These are phyloP conservation scores for Pangasianodon hypophthalmus DNA, from an alignment of 2,113 vertebrate genomes.

Conservation along the genomic window DNA sequence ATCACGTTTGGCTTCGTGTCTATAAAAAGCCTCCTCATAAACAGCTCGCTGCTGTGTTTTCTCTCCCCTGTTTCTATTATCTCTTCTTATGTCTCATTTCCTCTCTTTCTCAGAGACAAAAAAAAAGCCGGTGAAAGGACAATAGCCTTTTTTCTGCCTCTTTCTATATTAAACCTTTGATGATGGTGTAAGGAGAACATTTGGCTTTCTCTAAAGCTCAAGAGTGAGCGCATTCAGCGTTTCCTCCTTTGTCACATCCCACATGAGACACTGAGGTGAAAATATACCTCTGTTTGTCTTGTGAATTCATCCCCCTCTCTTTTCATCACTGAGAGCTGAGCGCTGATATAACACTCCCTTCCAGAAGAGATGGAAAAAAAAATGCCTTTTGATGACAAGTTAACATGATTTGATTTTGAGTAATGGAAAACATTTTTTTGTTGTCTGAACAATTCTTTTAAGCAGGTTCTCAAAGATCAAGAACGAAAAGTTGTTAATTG, in stretches of 20 bases:
- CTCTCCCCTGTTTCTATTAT: slow-evolving; percentile 25
- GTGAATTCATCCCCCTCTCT: neutral
- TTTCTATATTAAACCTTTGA: neutral
- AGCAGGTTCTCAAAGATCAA: neutral
- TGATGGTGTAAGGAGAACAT: neutral
- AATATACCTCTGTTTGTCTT: neutral
- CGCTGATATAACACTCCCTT: neutral
- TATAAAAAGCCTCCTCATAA: slow-evolving; percentile 23
- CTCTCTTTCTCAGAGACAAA: neutral
- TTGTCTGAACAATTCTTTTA: neutral
- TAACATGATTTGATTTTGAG: neutral
- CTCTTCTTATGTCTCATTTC: slow-evolving; percentile 38
- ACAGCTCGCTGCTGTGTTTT: neutral
- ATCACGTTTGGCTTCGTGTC: neutral
- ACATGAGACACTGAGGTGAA: neutral
- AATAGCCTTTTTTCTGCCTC: neutral
- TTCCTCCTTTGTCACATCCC: neutral
- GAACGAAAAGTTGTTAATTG: neutral
- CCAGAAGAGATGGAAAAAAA: neutral
- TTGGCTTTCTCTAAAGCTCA: neutral
- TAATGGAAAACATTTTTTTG: neutral
- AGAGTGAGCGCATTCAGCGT: neutral
- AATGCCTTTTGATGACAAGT: neutral
- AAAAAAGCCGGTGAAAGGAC: slow-evolving; percentile 1
- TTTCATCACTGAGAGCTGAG: neutral